phyloP scores from a whole-genome alignment of 2,797 vertebrate genomes.

The Sebastes wilsoni region DNA sequence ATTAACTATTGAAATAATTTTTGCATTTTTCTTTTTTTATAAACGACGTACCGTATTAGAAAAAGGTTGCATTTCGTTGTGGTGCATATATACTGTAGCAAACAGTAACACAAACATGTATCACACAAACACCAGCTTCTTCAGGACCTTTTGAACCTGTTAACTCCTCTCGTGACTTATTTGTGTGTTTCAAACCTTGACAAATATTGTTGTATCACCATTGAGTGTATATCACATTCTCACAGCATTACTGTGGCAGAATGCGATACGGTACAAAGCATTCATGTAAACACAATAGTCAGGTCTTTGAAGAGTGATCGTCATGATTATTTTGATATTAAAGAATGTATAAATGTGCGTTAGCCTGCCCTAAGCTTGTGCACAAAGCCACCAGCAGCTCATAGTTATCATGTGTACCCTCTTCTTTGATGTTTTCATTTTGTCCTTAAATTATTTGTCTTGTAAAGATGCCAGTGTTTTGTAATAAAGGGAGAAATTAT shows the following conservation, averaged over 20 bases:
- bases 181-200: not conserved
- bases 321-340: conserved; percentile 36
- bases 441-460: conserved; percentile 91
- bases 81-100: conserved; percentile 1
- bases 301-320: conserved; percentile 24
- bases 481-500: conserved; percentile 43
- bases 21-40: not conserved
- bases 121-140: not conserved
- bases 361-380: conserved; percentile 8
- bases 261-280: conserved; percentile 1
- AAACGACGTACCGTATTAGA: not conserved
- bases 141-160: not conserved
- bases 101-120: conserved; percentile 4
- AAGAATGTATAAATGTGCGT: conserved; percentile 38
- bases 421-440: conserved; percentile 39
- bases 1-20: not conserved
- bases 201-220: conserved; percentile 5
- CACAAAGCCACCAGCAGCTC: conserved; percentile 28
- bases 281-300: conserved; percentile 2
- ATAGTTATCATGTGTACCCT: conserved; percentile 13
- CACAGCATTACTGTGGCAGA: not conserved
- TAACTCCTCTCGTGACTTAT: not conserved
- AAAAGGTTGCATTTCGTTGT: not conserved
- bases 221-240: not conserved
- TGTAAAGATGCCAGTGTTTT: conserved; percentile 80